Evolutionary conservation across 2,888 invertebrate genomes (phyloP), one percentile per base, ranked within the genome.

Genomic region (Trilocha varians): DNA sequence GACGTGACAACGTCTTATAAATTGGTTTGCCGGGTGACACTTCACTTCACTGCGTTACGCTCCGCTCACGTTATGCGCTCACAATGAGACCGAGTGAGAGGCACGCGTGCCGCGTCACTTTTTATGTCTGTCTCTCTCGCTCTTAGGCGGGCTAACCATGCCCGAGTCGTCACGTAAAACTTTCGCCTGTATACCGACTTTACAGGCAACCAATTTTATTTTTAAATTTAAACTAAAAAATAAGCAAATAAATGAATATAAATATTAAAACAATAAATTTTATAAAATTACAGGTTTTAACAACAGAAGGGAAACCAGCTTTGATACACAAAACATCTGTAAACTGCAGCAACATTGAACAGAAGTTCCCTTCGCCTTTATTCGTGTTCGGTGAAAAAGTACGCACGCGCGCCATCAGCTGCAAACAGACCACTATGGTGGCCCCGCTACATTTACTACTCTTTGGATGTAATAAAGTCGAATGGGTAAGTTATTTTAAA

Each of bases 311-410:
- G 42, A 97, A 96, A 69, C 91, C 94, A 0, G 99, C 99, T 0
- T 85, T 99, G 2, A 93, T 99, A 47, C 97, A 98, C 82, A 99
- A 98, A 78, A 96, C 97, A 0, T 99, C 98, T 0, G 97, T 99
- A 3, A 98, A 98, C 83, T 96, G 96, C 73, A 92, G 91, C 57
- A 94, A 94, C 67, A 83, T 89, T 39, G 94, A 94, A 39, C 91
- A 93, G 44, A 89, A 88, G 50, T 98, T 98, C 65, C 93, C 95
- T 0, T 97, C 94, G 50, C 99, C 99, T 0, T 93, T 98, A 71
- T 98, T 99, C 70, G 95, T 99, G 43, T 99, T 99, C 74, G 98
- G 98, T 0, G 99, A 99, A 84, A 99, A 99, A 88, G 96, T 99
- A 42, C 91, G 98, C 41, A 98, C 98, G 0, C 88, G 96, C 41